Evolutionary conservation across 2,888 invertebrate genomes (phyloP), one percentile per base, ranked within the genome.

Genomic region (Melanostoma mellinum): DNA sequence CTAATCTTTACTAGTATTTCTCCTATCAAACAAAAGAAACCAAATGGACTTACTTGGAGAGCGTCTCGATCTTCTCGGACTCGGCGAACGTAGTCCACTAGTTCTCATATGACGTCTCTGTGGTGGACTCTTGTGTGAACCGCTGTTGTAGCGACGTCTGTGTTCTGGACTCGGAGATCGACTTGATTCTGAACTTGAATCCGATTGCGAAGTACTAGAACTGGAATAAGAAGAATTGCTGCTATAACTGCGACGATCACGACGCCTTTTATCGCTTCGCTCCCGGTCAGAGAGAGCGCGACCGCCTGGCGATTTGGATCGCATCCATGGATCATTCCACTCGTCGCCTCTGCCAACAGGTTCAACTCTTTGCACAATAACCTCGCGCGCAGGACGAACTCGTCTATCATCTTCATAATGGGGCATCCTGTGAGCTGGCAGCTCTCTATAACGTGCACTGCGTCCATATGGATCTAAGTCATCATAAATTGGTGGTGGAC

Each of bases 291-390:
- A 90, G 2, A 85, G 78, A 10, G 89, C 89, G 4, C 91, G 89
- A 0, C 94, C 89, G 89, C 91, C 89, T 0, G 94, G 94, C 3
- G 94, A 94, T 87, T 95, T 95, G 3, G 94, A 93, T 40, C 95
- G 92, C 95, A 97, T 97, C 98, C 98, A 98, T 0, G 98, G 98
- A 92, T 98, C 98, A 52, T 96, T 96, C 98, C 98, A 98, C 88
- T 98, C 98, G 89, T 98, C 98, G 0, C 94, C 95, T 52, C 94
- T 93, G 68, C 90, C 92, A 90, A 87, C 89, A 85, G 87, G 90
- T 86, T 92, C 91, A 50, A 94, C 94, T 35, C 96, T 93, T 89
- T 96, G 96, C 0, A 96, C 95, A 85, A 95, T 96, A 2, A 96
- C 96, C 89, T 95, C 95, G 4, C 95, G 92, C 3, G 94, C 93